Percentiles rank a stretch among this genome's conserved stretches.
phyloP scores from a whole-genome alignment of 2,888 invertebrate genomes.

The Sepioteuthis lessoniana region DNA sequence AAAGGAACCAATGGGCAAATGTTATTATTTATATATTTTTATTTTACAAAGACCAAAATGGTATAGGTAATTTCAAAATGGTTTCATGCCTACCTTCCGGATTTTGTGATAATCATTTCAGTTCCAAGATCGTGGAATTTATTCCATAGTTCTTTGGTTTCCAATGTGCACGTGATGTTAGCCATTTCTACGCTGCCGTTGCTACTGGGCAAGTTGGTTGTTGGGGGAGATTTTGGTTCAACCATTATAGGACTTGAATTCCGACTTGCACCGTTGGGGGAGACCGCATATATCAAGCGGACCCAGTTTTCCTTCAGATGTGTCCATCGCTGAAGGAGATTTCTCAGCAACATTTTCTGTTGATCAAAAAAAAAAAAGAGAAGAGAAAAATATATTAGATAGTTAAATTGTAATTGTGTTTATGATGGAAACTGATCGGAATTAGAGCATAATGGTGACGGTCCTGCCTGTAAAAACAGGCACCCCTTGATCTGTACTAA shows the following conservation, averaged over 20 bases:
- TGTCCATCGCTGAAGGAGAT: background rate
- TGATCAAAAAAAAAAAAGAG: background rate
- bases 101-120: constrained; percentile 39
- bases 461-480: no score
- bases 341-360: background rate
- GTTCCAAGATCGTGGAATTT: constrained; percentile 37
- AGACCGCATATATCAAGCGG: background rate
- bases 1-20: no score
- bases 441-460: no score
- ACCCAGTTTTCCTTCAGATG: background rate
- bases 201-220: background rate
- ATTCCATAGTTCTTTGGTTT: constrained; percentile 39
- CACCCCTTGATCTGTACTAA: no score
- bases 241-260: constrained; percentile 40
- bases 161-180: constrained; percentile 25
- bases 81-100: background rate
- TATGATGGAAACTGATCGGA: no score
- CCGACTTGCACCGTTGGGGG: background rate
- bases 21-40: no score
- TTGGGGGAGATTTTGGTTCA: background rate
- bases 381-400: background rate
- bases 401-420: background rate
- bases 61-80: background rate
- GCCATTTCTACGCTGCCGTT: constrained; percentile 42
- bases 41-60: no score